These are phyloP conservation scores for Melanotaenia duboulayi DNA, from an alignment of 2,113 vertebrate genomes.

Conservation along the genomic window DNA sequence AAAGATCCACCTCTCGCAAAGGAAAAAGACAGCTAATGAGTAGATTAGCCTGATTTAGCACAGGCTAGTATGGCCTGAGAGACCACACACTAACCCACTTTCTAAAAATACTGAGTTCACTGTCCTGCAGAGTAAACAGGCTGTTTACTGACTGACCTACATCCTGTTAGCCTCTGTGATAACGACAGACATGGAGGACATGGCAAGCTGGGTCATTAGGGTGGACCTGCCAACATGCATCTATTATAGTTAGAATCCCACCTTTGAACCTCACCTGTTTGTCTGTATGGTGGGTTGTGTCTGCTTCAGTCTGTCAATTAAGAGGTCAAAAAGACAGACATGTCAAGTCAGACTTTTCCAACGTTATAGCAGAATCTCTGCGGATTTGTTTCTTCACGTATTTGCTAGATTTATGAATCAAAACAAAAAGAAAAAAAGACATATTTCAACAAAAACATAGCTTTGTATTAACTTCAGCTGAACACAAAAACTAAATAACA, in stretches of 20 bases:
- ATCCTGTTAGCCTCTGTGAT: slow-evolving; percentile 29
- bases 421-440: too few relatives aligned
- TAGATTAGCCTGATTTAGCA: slow-evolving; percentile 58
- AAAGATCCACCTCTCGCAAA: neutral
- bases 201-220: neutral
- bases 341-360: neutral
- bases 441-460: too few relatives aligned
- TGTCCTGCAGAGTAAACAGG: slow-evolving; percentile 43
- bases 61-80: slow-evolving; percentile 30
- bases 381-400: neutral
- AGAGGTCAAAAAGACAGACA: neutral
- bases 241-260: neutral
- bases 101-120: slow-evolving; percentile 66
- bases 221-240: neutral
- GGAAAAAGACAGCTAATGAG: slow-evolving; percentile 18
- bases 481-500: too few relatives aligned
- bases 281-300: neutral
- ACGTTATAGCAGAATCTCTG: neutral
- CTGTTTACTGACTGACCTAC: slow-evolving; percentile 65
- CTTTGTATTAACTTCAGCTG: too few relatives aligned
- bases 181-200: slow-evolving; percentile 13
- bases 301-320: neutral
- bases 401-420: too few relatives aligned
- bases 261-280: neutral
- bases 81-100: slow-evolving; percentile 71